phyloP scores from a whole-genome alignment of 2,797 vertebrate genomes.

The Sebastes minor region DNA sequence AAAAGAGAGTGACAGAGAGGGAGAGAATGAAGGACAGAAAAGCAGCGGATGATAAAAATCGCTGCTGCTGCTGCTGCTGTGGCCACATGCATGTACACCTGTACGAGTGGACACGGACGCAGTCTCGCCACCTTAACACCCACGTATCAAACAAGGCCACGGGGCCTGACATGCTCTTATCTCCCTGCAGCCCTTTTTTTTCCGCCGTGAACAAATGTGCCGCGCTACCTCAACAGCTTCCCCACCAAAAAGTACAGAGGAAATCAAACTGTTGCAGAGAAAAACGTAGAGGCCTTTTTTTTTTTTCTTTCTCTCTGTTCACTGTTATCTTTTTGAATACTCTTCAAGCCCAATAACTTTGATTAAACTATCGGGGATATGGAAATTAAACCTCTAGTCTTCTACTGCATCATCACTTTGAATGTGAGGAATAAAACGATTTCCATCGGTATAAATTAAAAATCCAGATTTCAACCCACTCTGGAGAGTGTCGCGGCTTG shows the following conservation, averaged over 20 bases:
- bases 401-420: conserved; percentile 50
- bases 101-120: conserved; percentile 64
- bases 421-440: not conserved
- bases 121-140: conserved; percentile 27
- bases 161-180: conserved; percentile 62
- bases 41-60: conserved; percentile 66
- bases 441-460: conserved; percentile 25
- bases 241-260: conserved; percentile 46
- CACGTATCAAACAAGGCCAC: conserved; percentile 70
- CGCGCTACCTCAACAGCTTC: conserved; percentile 28
- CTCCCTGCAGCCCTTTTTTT: conserved; percentile 45
- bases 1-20: conserved; percentile 61
- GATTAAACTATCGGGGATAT: conserved; percentile 14
- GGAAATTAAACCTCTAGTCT: conserved; percentile 3
- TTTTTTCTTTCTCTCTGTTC: not conserved
- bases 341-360: conserved; percentile 21
- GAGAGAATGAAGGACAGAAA: conserved; percentile 63
- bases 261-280: conserved; percentile 51
- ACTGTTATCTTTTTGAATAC: conserved; percentile 34
- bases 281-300: not conserved
- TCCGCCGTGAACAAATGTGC: conserved; percentile 44
- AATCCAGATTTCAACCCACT: conserved; percentile 4
- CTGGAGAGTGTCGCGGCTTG: conserved; percentile 35
- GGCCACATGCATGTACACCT: conserved; percentile 65
- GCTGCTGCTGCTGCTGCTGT: conserved; percentile 33